Percentiles rank a stretch among this genome's conserved stretches.
Evolutionary conservation across 1,140 invertebrate species (phyloP).

Genomic region (fruit fly (Drosophila melanogaster)): DNA sequence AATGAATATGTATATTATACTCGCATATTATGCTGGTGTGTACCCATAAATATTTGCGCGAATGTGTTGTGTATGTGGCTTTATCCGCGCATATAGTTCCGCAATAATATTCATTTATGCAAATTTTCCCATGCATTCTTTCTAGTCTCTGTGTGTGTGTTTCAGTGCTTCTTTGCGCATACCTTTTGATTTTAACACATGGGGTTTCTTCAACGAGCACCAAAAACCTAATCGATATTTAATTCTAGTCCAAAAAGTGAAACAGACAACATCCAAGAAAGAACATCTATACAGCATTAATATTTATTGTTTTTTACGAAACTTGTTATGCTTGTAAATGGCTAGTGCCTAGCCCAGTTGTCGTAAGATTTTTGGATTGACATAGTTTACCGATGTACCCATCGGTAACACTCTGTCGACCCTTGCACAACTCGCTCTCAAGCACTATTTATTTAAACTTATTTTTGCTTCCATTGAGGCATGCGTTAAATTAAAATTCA

Average conservation of each 20-base stretch:
- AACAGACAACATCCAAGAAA: no score
- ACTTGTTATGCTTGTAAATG: no score
- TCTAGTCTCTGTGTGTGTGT: slow-evolving; percentile 31
- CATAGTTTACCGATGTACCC: not conserved
- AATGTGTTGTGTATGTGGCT: slow-evolving; percentile 16
- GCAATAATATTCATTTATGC: slow-evolving; percentile 79
- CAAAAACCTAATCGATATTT: no score
- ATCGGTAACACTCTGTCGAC: slow-evolving; percentile 6
- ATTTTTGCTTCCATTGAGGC: slow-evolving; percentile 40
- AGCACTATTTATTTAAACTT: slow-evolving; percentile 30
- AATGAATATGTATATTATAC: slow-evolving; percentile 56
- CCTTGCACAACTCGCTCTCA: not conserved
- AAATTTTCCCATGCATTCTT: slow-evolving; percentile 63
- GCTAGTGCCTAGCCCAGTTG: not conserved
- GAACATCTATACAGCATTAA: no score
- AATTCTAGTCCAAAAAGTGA: no score
- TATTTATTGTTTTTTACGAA: not conserved
- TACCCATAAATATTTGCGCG: slow-evolving; percentile 28
- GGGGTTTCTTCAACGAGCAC: no score
- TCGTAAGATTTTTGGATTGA: not conserved
- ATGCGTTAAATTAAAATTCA: slow-evolving; percentile 54
- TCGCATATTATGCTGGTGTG: slow-evolving; percentile 14
- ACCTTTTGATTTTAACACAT: not conserved
- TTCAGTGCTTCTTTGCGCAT: slow-evolving; percentile 15
- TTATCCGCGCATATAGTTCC: slow-evolving; percentile 59